Evolutionary conservation across 2,888 invertebrate species (phyloP).

Genomic region (Cephus pygmeus): DNA sequence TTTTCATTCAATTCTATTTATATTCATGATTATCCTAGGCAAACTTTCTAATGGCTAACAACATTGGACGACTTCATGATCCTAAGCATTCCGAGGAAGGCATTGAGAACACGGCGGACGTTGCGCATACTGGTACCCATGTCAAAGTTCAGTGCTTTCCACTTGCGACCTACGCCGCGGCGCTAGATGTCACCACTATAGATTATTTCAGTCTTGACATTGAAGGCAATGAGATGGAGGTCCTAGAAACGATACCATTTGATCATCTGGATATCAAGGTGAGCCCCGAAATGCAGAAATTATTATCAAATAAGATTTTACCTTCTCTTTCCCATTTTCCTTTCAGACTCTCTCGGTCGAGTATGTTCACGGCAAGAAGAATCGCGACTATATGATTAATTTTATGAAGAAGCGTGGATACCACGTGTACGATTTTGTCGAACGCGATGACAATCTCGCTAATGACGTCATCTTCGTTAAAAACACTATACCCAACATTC

Average conservation of each 20-base stretch:
- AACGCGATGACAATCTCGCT: constrained; percentile 64
- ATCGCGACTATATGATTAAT: constrained; percentile 56
- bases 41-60: constrained; percentile 63
- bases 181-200: constrained; percentile 66
- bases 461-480: constrained; percentile 68
- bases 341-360: constrained; percentile 65
- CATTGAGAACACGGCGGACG: constrained; percentile 38
- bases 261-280: constrained; percentile 66
- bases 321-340: constrained; percentile 11
- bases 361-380: constrained; percentile 64
- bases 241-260: constrained; percentile 69
- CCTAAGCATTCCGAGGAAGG: constrained; percentile 27
- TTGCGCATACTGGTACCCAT: constrained; percentile 45
- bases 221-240: constrained; percentile 68
- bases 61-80: constrained; percentile 62
- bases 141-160: constrained; percentile 69
- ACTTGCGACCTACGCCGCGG: constrained; percentile 66
- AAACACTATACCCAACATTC: constrained; percentile 29
- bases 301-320: background rate
- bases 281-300: background rate
- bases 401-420: constrained; percentile 65
- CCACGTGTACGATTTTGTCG: constrained; percentile 60
- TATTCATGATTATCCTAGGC: constrained; percentile 47
- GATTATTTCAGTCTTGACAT: constrained; percentile 71
- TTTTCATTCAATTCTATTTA: constrained; percentile 11